Base-by-base conservation (phyloP, 2,888 invertebrate species). In the Caenorhabditis japonica region DNA sequence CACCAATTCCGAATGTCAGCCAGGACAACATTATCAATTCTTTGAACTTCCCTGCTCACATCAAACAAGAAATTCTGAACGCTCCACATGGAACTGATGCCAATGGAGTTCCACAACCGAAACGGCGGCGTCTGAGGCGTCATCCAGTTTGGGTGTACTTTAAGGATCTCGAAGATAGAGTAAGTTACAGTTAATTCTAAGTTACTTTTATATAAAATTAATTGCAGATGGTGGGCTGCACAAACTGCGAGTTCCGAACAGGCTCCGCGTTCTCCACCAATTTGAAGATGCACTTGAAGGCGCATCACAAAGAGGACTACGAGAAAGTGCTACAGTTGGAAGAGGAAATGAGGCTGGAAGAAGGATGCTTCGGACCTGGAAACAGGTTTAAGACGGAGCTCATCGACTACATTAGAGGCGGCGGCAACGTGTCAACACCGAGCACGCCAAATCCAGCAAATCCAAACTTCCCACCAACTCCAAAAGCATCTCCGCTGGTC, bases 91-190 rank as follows among this genome's bases (percentile, higher is more conserved):
- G 79, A 39, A 79, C 79, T 8, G 79, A 79, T 43, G 69, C 77
- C 39, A 74, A 76, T 55, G 82, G 79, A 30, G 73, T 79, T 15
- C 80, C 79, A 1, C 82, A 82, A 43, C 82, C 82, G 39, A 84
- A 83, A 53, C 56, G 84, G 27, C 71, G 82, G 25, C 58, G 83
- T 15, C 74, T 83, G n/a, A 60, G 84, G 1, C 75, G 84, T 13
- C 85, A 85, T 75, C 85, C 85, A 5, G 85, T 85, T 7, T 85
- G 85, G 85, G 80, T 81, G 64, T 85, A 79, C 64, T 85, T 84
- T 76, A 73, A 76, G 36, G 84, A 84, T 75, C 64, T 84, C 19
- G 84, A 84, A 52, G 85, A 85, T 59, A 75, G 83, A 70, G 83
- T 83, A 49, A 61, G 77, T 49, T 34, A 10, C 33, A 25, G 19